phyloP scores from a whole-genome alignment of 1,140 invertebrate genomes.

The Leptopilina boulardi region DNA sequence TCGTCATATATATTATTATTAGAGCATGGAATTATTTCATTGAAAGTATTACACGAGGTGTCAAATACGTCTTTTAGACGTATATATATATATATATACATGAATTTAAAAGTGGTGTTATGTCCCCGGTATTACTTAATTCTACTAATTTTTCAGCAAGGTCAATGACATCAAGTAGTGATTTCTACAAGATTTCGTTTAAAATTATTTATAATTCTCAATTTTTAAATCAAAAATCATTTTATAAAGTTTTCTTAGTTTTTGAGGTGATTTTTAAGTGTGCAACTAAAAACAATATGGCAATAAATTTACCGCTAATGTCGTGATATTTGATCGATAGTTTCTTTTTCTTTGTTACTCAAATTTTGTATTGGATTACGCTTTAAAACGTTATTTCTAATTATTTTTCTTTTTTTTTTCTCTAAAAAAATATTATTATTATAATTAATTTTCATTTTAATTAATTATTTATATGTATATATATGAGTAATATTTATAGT shows the following conservation, averaged over 20 bases:
- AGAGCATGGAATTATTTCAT: neutral
- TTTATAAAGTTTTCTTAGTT: neutral
- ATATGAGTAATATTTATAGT: too few species aligned
- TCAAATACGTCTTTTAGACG: neutral
- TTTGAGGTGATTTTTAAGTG: neutral
- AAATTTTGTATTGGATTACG: neutral
- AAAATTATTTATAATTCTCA: neutral
- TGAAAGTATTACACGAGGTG: neutral
- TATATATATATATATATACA: neutral
- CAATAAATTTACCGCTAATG: neutral
- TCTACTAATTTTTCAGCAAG: neutral
- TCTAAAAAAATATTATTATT: too few species aligned
- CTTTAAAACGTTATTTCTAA: neutral
- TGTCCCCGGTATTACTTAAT: slow-evolving; percentile 10
- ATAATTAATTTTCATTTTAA: too few species aligned
- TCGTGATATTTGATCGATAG: neutral
- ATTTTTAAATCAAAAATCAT: neutral
- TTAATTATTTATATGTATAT: too few species aligned
- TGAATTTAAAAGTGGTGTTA: neutral
- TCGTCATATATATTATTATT: neutral
- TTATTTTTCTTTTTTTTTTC: neutral
- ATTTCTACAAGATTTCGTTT: neutral
- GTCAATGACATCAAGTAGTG: neutral
- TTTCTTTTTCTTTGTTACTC: neutral
- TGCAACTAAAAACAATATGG: slow-evolving; percentile 7